phyloP scores from a whole-genome alignment of 2,888 invertebrate species.

The Antitype chi region DNA sequence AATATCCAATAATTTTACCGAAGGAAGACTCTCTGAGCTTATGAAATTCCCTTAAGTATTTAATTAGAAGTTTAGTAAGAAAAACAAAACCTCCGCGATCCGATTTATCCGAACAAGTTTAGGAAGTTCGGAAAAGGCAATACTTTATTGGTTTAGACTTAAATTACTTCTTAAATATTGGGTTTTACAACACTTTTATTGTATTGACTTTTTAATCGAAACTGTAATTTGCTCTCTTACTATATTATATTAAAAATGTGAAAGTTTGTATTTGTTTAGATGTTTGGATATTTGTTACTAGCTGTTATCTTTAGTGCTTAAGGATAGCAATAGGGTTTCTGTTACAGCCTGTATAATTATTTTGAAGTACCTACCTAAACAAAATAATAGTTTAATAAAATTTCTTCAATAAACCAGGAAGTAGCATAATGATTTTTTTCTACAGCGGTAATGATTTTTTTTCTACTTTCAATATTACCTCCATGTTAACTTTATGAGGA shows the following conservation, averaged over 20 bases:
- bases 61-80: slow-evolving; percentile 52
- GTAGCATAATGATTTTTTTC: slow-evolving; percentile 19
- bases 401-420: slow-evolving; percentile 8
- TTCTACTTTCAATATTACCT: slow-evolving; percentile 31
- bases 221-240: too few species aligned
- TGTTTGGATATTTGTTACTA: too few species aligned
- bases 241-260: too few species aligned
- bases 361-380: background rate
- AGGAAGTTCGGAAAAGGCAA: slow-evolving; percentile 38
- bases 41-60: slow-evolving; percentile 40
- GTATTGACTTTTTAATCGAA: background rate
- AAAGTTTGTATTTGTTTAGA: too few species aligned
- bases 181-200: slow-evolving; percentile 11
- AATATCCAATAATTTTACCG: slow-evolving; percentile 2
- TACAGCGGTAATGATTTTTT: slow-evolving; percentile 13
- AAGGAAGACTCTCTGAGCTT: slow-evolving; percentile 7
- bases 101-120: slow-evolving; percentile 50
- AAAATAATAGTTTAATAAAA: background rate
- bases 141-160: slow-evolving; percentile 39
- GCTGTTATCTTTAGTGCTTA: too few species aligned
- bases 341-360: too few species aligned
- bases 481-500: slow-evolving; percentile 40
- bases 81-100: slow-evolving; percentile 49
- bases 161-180: slow-evolving; percentile 38
- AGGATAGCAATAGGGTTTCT: too few species aligned